phyloP scores from a whole-genome alignment of 2,888 invertebrate genomes.

The Oscheius myriophilus region DNA sequence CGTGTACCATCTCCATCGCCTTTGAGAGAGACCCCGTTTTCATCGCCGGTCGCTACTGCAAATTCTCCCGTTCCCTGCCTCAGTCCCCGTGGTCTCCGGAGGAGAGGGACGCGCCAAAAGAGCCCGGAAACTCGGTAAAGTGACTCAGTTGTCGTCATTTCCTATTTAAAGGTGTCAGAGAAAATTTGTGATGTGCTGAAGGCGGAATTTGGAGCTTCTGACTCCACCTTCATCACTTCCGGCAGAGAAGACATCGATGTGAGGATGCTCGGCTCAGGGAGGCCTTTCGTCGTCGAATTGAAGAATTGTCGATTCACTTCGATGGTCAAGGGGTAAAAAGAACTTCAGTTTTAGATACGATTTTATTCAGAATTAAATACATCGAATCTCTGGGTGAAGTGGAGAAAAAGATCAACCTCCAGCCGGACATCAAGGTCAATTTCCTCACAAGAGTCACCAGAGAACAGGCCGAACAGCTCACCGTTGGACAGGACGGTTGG shows the following conservation, averaged over 20 bases:
- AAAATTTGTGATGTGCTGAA: conserved; percentile 57
- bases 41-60: conserved; percentile 79
- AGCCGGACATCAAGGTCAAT: conserved; percentile 45
- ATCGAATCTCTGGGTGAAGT: conserved; percentile 34
- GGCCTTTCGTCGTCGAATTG: conserved; percentile 91
- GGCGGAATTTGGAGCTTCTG: conserved; percentile 49
- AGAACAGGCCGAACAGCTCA: conserved; percentile 52
- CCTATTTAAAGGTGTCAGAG: conserved; percentile 61
- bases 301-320: conserved; percentile 72
- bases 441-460: conserved; percentile 46
- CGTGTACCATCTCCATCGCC: conserved; percentile 48
- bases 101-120: conserved; percentile 50
- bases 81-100: conserved; percentile 91
- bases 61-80: conserved; percentile 83
- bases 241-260: conserved; percentile 94
- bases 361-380: conserved; percentile 38
- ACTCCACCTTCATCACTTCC: conserved; percentile 59
- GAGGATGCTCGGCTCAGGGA: conserved; percentile 82
- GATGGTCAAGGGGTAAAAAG: conserved; percentile 39
- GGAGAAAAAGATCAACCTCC: conserved; percentile 49
- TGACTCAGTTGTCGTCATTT: not conserved
- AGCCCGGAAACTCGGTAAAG: conserved; percentile 53
- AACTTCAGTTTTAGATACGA: not conserved
- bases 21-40: conserved; percentile 65
- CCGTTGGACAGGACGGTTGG: conserved; percentile 64